Percentiles rank a stretch among this genome's conserved stretches.
These are phyloP conservation scores for Drosophila kanapiae DNA, from an alignment of 1,140 invertebrate species.

Conservation along the genomic window DNA sequence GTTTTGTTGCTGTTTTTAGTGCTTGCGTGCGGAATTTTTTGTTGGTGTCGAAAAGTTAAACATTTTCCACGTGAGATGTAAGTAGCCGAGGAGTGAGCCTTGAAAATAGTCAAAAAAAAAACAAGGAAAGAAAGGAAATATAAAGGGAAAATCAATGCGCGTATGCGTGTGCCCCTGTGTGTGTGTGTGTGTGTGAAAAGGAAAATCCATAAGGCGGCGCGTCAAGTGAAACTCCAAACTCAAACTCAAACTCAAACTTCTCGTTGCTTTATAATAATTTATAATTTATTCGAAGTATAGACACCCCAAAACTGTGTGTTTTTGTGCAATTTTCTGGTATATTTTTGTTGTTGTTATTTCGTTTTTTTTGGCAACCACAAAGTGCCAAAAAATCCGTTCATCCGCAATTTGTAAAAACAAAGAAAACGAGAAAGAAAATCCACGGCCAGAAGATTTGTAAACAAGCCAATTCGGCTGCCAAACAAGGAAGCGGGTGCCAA, in stretches of 20 bases:
- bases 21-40: constrained; percentile 67
- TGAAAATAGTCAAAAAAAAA: constrained; percentile 55
- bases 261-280: constrained; percentile 43
- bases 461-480: constrained; percentile 66
- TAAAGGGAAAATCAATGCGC: constrained; percentile 75
- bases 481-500: constrained; percentile 30
- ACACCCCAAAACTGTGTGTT: constrained; percentile 12
- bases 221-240: constrained; percentile 55
- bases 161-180: constrained; percentile 40
- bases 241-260: constrained; percentile 61
- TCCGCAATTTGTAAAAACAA: neutral
- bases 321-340: constrained; percentile 12
- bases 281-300: constrained; percentile 45
- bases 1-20: constrained; percentile 53
- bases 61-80: constrained; percentile 64
- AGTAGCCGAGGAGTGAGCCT: constrained; percentile 47
- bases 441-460: constrained; percentile 56
- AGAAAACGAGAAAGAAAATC: constrained; percentile 5
- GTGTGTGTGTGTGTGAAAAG: constrained; percentile 22
- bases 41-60: constrained; percentile 61
- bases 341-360: neutral
- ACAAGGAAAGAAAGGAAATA: constrained; percentile 11
- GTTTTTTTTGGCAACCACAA: constrained; percentile 34
- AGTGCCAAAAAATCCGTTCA: constrained; percentile 26
- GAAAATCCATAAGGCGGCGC: constrained; percentile 74